phyloP scores from a whole-genome alignment of 2,888 invertebrate genomes.

The Liopterus haemorrhoidalis region DNA sequence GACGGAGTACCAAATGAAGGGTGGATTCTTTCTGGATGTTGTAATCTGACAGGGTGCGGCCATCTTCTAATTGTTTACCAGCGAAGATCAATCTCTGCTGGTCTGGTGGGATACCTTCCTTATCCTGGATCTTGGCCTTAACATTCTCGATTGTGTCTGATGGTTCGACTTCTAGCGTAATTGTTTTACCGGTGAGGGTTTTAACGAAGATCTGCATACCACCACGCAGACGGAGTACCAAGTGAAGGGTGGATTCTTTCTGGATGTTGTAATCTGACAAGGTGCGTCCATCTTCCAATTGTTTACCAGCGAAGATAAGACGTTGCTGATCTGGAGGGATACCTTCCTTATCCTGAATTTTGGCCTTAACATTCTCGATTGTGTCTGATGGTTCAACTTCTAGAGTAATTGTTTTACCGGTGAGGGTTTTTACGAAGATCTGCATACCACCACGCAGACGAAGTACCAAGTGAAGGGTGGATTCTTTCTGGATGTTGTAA shows the following conservation, averaged over 20 bases:
- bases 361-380: slow-evolving; percentile 55
- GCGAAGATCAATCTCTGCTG: too few species aligned
- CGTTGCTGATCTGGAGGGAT: slow-evolving; percentile 80
- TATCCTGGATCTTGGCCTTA: slow-evolving; percentile 55
- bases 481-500: slow-evolving; percentile 60
- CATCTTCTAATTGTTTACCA: too few species aligned
- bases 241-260: slow-evolving; percentile 51
- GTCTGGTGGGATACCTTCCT: slow-evolving; percentile 81
- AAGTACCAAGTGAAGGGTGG: slow-evolving; percentile 50
- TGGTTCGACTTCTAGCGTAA: slow-evolving; percentile 52
- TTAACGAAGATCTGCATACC: slow-evolving; percentile 64
- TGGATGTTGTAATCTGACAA: too few species aligned
- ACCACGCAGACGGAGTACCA: slow-evolving; percentile 55
- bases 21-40: slow-evolving; percentile 60
- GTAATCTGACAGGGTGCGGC: slow-evolving; percentile 59
- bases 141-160: slow-evolving; percentile 58
- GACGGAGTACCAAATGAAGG: slow-evolving; percentile 53
- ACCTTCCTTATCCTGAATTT: slow-evolving; percentile 66
- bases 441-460: slow-evolving; percentile 63
- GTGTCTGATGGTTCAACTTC: slow-evolving; percentile 55
- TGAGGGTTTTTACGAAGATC: slow-evolving; percentile 57
- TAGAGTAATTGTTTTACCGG: slow-evolving; percentile 53
- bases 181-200: slow-evolving; percentile 54
- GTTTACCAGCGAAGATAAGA: slow-evolving; percentile 59
- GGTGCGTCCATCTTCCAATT: slow-evolving; percentile 60